phyloP scores from a whole-genome alignment of 2,113 vertebrate genomes.

The zebrafish (Danio rerio) region DNA sequence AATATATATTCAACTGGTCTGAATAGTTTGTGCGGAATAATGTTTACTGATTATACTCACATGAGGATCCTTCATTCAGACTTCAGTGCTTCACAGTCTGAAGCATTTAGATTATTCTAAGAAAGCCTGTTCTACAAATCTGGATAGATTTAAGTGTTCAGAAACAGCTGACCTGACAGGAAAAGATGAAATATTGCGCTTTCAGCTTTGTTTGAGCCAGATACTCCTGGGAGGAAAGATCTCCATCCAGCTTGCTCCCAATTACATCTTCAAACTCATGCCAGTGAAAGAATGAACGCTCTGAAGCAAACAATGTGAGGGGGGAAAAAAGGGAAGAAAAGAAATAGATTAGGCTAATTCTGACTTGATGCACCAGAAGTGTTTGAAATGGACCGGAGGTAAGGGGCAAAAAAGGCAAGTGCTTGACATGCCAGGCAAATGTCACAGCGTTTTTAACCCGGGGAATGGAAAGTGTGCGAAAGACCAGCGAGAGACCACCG shows the following conservation, averaged over 20 bases:
- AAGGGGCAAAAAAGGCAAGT: conserved; percentile 12
- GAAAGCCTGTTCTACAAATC: conserved; percentile 29
- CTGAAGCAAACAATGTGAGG: neutral
- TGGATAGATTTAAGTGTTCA: conserved; percentile 23
- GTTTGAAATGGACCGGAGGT: conserved; percentile 8
- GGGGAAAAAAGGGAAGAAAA: neutral
- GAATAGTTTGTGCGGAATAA: no score
- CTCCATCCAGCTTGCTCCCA: conserved; percentile 6
- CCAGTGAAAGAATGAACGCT: neutral
- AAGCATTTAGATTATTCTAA: neutral
- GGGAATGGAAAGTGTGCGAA: conserved; percentile 25
- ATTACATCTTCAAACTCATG: conserved; percentile 34
- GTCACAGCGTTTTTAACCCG: conserved; percentile 52
- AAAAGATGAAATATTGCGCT: conserved; percentile 31
- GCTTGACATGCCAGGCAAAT: conserved; percentile 51
- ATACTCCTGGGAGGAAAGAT: conserved; percentile 9
- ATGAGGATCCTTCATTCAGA: neutral
- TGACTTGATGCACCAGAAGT: conserved; percentile 1
- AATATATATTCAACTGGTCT: no score
- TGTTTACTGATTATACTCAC: conserved; percentile 6
- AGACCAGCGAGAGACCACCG: conserved; percentile 8
- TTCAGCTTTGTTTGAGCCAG: conserved; percentile 32
- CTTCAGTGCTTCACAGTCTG: conserved; percentile 21
- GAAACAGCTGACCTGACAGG: conserved; percentile 19
- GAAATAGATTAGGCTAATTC: neutral